These are phyloP conservation scores for Uropetala carovei DNA, from an alignment of 2,888 invertebrate species.

Conservation along the genomic window DNA sequence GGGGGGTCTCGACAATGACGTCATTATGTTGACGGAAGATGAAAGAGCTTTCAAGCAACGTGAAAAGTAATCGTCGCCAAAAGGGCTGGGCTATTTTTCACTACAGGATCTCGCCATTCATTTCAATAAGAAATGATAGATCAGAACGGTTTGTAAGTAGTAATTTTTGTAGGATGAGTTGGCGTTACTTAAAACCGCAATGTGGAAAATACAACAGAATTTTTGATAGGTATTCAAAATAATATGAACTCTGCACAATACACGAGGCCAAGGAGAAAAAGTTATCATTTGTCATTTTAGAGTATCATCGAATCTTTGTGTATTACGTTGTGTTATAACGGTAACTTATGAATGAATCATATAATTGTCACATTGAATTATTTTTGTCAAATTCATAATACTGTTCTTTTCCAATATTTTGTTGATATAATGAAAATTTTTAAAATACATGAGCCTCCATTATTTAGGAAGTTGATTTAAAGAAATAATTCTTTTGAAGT, in stretches of 20 bases:
- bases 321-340: no score
- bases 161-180: neutral
- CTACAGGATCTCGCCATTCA: neutral
- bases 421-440: neutral
- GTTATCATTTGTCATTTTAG: neutral
- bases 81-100: slow-evolving; percentile 26
- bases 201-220: neutral
- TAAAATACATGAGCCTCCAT: no score
- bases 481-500: no score
- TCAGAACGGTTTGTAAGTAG: neutral
- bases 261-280: neutral
- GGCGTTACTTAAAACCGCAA: neutral
- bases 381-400: no score
- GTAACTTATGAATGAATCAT: no score
- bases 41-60: neutral
- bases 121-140: neutral
- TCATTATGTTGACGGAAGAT: neutral
- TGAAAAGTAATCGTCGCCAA: neutral
- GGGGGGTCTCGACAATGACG: slow-evolving; percentile 27
- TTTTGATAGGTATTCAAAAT: neutral
- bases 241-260: neutral
- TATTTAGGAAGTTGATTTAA: no score
- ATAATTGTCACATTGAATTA: no score
- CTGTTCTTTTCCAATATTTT: no score
- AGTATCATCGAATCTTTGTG: no score